Conservation (phyloP, 2,888 invertebrate species). For the Helleia helle region DNA sequence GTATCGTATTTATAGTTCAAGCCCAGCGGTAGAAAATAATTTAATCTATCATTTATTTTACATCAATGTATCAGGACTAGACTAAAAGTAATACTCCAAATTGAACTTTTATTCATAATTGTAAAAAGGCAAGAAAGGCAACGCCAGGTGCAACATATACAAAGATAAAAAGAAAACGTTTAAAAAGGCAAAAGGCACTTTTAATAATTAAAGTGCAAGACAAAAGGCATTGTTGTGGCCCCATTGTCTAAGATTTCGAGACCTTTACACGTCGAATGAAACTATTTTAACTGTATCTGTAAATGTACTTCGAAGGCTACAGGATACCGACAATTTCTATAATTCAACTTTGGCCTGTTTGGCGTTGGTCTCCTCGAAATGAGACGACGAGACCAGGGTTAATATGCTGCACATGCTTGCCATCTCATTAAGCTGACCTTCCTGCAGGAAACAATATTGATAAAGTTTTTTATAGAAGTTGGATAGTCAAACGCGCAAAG, state of each 20-base stretch:
- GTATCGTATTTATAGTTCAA: too few species aligned
- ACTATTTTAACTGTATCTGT: constrained; percentile 16
- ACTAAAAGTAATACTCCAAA: constrained; percentile 12
- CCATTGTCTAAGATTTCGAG: constrained; percentile 23
- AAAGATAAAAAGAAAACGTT: constrained; percentile 19
- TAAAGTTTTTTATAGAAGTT: too few species aligned
- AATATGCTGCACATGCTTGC: too few species aligned
- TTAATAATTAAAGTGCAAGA: constrained; percentile 22
- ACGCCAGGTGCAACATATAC: constrained; percentile 12
- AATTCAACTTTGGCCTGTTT: too few species aligned
- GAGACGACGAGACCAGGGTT: too few species aligned
- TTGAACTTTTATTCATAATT: constrained; percentile 12
- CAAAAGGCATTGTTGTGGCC: constrained; percentile 21
- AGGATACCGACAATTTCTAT: too few species aligned
- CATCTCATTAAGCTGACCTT: too few species aligned
- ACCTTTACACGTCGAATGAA: constrained; percentile 22
- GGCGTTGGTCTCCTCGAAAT: too few species aligned
- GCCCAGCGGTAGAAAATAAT: too few species aligned
- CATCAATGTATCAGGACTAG: constrained; percentile 5
- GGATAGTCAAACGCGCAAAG: too few species aligned
- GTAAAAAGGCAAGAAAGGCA: constrained; percentile 11
- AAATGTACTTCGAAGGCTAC: not conserved
- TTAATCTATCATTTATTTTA: constrained; percentile 1
- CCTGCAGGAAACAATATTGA: too few species aligned
- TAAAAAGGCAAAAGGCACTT: constrained; percentile 22